Base-by-base conservation (phyloP, 2,888 invertebrate species). In the Deroplatys truncata region DNA sequence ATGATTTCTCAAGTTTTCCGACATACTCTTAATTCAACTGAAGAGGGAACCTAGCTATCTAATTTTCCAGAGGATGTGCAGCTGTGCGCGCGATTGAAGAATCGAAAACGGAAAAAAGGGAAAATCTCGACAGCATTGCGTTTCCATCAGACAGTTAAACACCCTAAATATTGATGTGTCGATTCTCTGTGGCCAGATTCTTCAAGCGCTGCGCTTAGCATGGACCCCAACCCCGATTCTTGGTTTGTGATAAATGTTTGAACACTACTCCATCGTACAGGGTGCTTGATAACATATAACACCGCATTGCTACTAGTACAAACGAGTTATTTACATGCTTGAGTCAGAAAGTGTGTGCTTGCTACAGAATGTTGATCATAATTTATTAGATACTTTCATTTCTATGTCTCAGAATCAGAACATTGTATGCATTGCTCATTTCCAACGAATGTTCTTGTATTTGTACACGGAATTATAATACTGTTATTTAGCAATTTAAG, bases 81-180 rank as follows among this genome's bases (percentile, higher is more conserved):
- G 56, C 56, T 72, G 56, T 72, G 56, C 56, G 25, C 56, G 56
- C 56, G 25, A 25, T 72, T 72, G 56, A 72, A 72, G 56, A 72
- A 72, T 72, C 56, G 56, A 72, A 72, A 72, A 72, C 56, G 56
- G 56, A 72, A 72, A 72, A 72, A 72, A 72, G 56, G 56, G 25
- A 72, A 72, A 72, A 16, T 72, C 56, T 72, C 56, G 56, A 72
- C 25, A 72, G 56, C 56, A 72, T 72, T 72, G 56, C 56, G 56
- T 72, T 72, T 72, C 56, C 56, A 72, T 72, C 87, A 82, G 82
- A 15, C 85, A 56, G 85, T 88, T 88, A 85, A 88, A 88, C 88
- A 88, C 85, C 88, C 88, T 88, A 88, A 88, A 88, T 88, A 88
- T 88, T 88, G 88, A 88, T 88, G 88, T 28, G 84, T 72, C 85